Conservation (phyloP, 2,888 invertebrate species). For the Achlya flavicornis region DNA sequence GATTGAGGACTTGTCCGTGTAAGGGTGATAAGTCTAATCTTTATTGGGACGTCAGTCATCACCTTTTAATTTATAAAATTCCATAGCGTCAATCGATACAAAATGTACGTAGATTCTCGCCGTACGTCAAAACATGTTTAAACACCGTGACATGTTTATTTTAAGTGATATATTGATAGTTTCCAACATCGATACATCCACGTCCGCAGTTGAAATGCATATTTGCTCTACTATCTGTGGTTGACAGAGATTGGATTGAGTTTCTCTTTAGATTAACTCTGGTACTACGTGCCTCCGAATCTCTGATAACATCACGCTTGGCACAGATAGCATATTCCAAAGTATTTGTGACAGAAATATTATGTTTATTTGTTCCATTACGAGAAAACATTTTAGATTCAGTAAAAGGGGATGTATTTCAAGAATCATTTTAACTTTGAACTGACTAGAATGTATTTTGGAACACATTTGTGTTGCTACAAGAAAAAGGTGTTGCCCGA, state of each 20-base stretch:
- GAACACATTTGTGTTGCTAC: neutral
- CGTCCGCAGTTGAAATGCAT: neutral
- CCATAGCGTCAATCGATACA: neutral
- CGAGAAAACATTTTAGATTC: no score
- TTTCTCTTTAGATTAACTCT: neutral
- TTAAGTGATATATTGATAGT: constrained; percentile 40
- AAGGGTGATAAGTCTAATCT: no score
- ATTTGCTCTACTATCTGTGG: neutral
- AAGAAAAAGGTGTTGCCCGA: neutral
- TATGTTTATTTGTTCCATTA: neutral
- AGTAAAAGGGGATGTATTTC: no score
- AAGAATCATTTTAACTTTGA: no score
- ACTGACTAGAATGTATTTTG: neutral
- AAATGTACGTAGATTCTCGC: neutral
- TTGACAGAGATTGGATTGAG: constrained; percentile 9
- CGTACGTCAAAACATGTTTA: constrained; percentile 14
- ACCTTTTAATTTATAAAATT: no score
- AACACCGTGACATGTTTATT: constrained; percentile 40
- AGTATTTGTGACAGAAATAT: neutral
- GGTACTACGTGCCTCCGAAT: neutral
- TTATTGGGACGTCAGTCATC: no score
- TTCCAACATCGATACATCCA: constrained; percentile 15
- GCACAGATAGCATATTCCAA: neutral
- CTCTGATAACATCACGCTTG: neutral
- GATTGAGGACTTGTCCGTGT: no score